These are phyloP conservation scores for Diarsia brunnea DNA, from an alignment of 2,888 invertebrate species.

Conservation along the genomic window DNA sequence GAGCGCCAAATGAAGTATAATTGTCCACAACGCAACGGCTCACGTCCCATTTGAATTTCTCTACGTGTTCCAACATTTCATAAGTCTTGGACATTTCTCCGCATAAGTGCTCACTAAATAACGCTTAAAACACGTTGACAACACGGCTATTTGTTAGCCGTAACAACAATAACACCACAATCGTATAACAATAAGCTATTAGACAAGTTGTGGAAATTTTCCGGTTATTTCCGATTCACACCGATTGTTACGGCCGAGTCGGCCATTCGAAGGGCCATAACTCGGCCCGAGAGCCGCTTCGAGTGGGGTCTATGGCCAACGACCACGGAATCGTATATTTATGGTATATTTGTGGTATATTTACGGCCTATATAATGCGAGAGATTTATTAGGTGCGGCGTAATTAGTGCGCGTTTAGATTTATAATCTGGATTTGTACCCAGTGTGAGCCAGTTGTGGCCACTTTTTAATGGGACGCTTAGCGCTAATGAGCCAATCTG, in stretches of 20 bases:
- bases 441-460: conserved; percentile 65
- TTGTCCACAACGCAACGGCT: conserved; percentile 24
- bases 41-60: conserved; percentile 54
- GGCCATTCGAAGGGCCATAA: conserved; percentile 84
- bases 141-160: conserved; percentile 78
- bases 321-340: conserved; percentile 82
- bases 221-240: conserved; percentile 90
- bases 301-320: conserved; percentile 89
- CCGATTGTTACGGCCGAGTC: conserved; percentile 85
- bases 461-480: conserved; percentile 72
- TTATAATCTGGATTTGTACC: conserved; percentile 76
- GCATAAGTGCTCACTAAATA: conserved; percentile 75
- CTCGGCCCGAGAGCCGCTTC: conserved; percentile 80
- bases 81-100: conserved; percentile 62
- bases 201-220: conserved; percentile 89
- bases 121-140: conserved; percentile 81
- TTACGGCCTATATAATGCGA: conserved; percentile 85
- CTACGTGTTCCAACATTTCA: conserved; percentile 63
- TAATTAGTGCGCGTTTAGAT: conserved; percentile 86
- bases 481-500: conserved; percentile 78
- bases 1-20: conserved; percentile 56
- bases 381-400: conserved; percentile 86
- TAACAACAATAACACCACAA: conserved; percentile 79
- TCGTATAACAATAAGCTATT: conserved; percentile 89
- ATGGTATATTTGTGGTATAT: conserved; percentile 84